Conservation (phyloP, 2,113 vertebrate genomes). For the Vanacampus margaritifer region DNA sequence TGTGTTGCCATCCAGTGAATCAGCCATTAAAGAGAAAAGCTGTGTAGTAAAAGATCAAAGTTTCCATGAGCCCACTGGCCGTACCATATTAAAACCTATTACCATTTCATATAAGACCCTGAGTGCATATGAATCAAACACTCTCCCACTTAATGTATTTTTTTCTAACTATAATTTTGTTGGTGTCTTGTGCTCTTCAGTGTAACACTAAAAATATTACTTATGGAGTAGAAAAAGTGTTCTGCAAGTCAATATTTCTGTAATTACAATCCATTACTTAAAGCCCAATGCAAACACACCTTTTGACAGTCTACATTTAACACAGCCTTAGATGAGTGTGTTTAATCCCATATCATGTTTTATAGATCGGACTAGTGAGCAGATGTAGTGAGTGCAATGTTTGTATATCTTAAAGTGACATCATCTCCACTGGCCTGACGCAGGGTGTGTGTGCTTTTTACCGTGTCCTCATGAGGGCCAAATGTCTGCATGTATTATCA, state of each 20-base stretch:
- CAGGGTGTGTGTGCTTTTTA: constrained; percentile 2
- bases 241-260: constrained; percentile 18
- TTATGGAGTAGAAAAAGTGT: constrained; percentile 23
- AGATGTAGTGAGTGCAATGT: constrained; percentile 15
- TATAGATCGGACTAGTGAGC: constrained; percentile 31
- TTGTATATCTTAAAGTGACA: constrained; percentile 39
- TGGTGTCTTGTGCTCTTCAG: background rate
- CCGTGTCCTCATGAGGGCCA: constrained; percentile 13
- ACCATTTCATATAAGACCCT: constrained; percentile 23
- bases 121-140: background rate
- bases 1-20: constrained; percentile 47
- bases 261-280: constrained; percentile 12
- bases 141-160: background rate
- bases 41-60: constrained; percentile 51
- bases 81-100: constrained; percentile 40
- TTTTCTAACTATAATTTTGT: background rate
- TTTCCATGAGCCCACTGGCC: constrained; percentile 60
- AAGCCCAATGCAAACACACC: constrained; percentile 21
- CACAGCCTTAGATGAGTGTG: constrained; percentile 19
- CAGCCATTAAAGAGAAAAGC: constrained; percentile 37
- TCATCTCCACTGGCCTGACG: constrained; percentile 30
- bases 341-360: constrained; percentile 45
- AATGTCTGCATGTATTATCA: constrained; percentile 12
- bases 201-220: constrained; percentile 8
- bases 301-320: constrained; percentile 20